phyloP scores from a whole-genome alignment of 2,888 invertebrate genomes.

The Microplitis manilae region DNA sequence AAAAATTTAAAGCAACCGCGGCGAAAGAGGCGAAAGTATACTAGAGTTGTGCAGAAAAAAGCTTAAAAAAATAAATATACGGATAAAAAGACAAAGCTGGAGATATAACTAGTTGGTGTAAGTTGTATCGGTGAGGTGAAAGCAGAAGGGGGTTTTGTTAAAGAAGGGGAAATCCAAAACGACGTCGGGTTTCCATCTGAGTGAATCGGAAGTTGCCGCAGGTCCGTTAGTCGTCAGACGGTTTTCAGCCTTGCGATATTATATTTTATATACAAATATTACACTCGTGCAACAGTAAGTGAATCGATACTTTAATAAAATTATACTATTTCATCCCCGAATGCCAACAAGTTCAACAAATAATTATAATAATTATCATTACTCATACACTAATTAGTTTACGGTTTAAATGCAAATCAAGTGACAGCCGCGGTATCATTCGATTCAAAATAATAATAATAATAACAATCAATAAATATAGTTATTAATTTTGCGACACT shows the following conservation, averaged over 20 bases:
- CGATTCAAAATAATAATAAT: no score
- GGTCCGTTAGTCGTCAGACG: constrained; percentile 33
- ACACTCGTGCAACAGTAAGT: constrained; percentile 14
- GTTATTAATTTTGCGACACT: no score
- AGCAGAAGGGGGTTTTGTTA: not conserved
- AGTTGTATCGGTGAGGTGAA: not conserved
- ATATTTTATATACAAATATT: constrained; percentile 13
- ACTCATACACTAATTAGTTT: no score
- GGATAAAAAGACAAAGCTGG: not conserved
- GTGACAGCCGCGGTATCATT: no score
- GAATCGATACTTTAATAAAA: constrained; percentile 12
- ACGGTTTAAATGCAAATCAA: no score
- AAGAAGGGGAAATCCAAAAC: constrained; percentile 33
- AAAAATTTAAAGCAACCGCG: not conserved
- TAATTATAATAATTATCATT: no score
- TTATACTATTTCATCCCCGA: not conserved
- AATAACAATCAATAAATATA: no score
- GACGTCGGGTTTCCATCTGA: constrained; percentile 14
- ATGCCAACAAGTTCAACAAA: not conserved
- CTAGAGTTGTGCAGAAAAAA: not conserved
- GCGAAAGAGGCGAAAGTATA: not conserved
- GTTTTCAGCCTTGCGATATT: constrained; percentile 8
- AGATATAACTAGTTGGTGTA: not conserved
- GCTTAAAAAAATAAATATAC: not conserved
- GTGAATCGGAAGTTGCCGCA: constrained; percentile 5